Evolutionary conservation across 2,888 invertebrate species (phyloP).

Genomic region (Volucella inflata): DNA sequence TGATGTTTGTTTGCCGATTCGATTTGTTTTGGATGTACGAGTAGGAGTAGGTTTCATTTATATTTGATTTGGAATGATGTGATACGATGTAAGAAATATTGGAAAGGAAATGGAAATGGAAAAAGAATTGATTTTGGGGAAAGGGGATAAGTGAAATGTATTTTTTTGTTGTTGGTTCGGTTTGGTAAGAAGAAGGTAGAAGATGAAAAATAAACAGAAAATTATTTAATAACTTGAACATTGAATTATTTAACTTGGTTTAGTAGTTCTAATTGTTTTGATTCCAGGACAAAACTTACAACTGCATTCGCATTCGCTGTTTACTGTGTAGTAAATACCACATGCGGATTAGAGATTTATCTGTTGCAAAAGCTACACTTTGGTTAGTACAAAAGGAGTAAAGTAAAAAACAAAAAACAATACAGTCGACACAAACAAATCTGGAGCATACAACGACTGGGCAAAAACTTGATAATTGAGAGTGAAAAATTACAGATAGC

Average conservation of each 20-base stretch:
- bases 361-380: slow-evolving; percentile 6
- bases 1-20: slow-evolving; percentile 77
- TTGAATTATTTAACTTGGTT: slow-evolving; percentile 67
- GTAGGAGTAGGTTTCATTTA: slow-evolving; percentile 41
- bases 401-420: neutral
- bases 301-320: slow-evolving; percentile 49
- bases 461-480: neutral
- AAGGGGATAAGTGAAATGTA: slow-evolving; percentile 9
- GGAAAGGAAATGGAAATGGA: slow-evolving; percentile 14
- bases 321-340: slow-evolving; percentile 31
- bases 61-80: slow-evolving; percentile 36
- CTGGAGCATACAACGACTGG: neutral
- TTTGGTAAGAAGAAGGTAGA: slow-evolving; percentile 34
- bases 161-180: slow-evolving; percentile 38
- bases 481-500: no score
- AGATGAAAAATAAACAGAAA: slow-evolving; percentile 72
- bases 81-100: slow-evolving; percentile 18
- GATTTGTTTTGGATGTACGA: slow-evolving; percentile 52
- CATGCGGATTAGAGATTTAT: slow-evolving; percentile 57
- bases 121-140: neutral
- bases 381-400: slow-evolving; percentile 27
- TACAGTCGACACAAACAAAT: slow-evolving; percentile 2
- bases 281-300: slow-evolving; percentile 68
- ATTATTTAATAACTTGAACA: slow-evolving; percentile 73
- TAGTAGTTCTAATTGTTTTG: slow-evolving; percentile 51